Evolutionary conservation across 1,140 invertebrate species (phyloP).

Genomic region (Drosophila serrata): DNA sequence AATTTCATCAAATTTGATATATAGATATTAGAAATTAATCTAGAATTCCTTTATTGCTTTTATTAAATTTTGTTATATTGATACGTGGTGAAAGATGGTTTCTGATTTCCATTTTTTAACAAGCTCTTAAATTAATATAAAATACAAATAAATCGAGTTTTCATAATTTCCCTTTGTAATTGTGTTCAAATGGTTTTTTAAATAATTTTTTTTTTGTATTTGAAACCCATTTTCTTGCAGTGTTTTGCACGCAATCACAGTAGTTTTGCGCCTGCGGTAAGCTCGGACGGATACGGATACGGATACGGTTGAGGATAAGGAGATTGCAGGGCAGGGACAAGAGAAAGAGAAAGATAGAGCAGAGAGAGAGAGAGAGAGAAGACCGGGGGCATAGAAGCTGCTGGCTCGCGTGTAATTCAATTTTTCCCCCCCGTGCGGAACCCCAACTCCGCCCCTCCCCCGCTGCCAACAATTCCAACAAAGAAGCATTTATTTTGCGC

Average conservation of each 20-base stretch:
- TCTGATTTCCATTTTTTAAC: too few relatives aligned
- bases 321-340: too few relatives aligned
- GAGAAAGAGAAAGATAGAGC: background rate
- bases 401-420: conserved; percentile 78
- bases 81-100: too few relatives aligned
- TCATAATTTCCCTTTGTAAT: background rate
- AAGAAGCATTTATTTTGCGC: conserved; percentile 82
- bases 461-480: conserved; percentile 61
- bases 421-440: conserved; percentile 63
- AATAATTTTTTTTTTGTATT: background rate
- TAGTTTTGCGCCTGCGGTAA: conserved; percentile 81
- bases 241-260: conserved; percentile 66
- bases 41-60: too few relatives aligned
- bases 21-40: too few relatives aligned
- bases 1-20: too few relatives aligned
- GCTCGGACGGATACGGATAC: conserved; percentile 40
- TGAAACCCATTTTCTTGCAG: conserved; percentile 5
- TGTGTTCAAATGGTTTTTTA: background rate
- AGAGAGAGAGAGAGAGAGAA: conserved; percentile 5
- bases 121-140: too few relatives aligned
- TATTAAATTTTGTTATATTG: too few relatives aligned
- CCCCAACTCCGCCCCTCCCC: background rate
- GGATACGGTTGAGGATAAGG: conserved; percentile 5
- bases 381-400: conserved; percentile 24
- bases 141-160: background rate